Evolutionary conservation across 2,888 invertebrate genomes (phyloP).

Genomic region (Lamellibrachia columna): DNA sequence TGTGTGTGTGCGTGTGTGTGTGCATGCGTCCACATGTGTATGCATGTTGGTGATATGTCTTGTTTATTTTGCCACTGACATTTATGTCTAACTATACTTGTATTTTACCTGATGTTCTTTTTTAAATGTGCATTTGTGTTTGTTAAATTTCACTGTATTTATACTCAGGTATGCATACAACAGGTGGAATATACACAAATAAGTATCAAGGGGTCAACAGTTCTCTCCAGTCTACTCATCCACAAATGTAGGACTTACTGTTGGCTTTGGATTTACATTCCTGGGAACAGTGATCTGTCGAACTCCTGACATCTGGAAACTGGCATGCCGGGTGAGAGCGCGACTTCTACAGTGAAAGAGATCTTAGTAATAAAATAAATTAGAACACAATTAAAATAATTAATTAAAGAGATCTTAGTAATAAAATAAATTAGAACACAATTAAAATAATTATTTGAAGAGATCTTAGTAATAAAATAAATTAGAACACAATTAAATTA

Average conservation of each 20-base stretch:
- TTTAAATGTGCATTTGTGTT: background rate
- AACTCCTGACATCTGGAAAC: background rate
- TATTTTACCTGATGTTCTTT: background rate
- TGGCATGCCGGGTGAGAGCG: background rate
- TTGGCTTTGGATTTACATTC: background rate
- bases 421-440: too few species aligned
- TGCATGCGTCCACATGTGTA: background rate
- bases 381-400: background rate
- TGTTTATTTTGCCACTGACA: background rate
- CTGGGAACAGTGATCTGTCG: background rate
- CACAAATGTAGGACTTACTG: background rate
- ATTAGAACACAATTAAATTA: background rate
- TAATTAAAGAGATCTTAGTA: too few species aligned
- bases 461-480: background rate
- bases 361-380: background rate
- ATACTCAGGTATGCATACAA: background rate
- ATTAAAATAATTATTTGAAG: too few species aligned
- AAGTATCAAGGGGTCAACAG: background rate
- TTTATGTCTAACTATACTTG: background rate
- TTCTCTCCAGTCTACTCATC: background rate
- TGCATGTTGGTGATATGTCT: background rate
- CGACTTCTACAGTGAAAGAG: background rate
- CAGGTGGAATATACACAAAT: background rate
- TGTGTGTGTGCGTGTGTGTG: background rate
- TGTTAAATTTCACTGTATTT: background rate